Evolutionary conservation across 2,888 invertebrate genomes (phyloP).

Genomic region (Nineta flava): DNA sequence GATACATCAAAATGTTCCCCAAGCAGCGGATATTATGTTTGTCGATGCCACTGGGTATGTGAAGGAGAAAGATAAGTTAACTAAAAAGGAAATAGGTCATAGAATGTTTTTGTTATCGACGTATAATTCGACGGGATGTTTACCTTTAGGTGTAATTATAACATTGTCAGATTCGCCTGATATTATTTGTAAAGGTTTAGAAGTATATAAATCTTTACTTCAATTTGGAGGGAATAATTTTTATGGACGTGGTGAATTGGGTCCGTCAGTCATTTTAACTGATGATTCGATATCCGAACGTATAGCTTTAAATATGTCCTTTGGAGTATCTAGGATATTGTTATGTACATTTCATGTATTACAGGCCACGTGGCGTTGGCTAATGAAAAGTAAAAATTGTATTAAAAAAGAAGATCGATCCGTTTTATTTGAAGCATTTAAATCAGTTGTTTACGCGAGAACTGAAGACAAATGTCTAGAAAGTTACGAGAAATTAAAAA

Average conservation of each 20-base stretch:
- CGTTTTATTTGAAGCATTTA: background rate
- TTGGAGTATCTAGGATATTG: background rate
- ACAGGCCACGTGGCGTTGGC: background rate
- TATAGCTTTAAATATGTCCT: background rate
- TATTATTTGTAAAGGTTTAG: background rate
- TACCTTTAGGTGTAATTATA: slow-evolving; percentile 1
- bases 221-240: background rate
- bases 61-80: background rate
- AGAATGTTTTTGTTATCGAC: slow-evolving; percentile 2
- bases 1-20: background rate
- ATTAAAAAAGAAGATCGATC: slow-evolving; percentile 2
- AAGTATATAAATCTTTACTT: slow-evolving; percentile 1
- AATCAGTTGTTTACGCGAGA: background rate
- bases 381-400: background rate
- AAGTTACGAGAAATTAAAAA: background rate
- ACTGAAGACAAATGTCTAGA: background rate
- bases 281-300: background rate
- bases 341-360: background rate
- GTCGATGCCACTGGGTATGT: background rate
- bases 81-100: background rate
- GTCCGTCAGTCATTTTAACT: background rate
- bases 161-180: background rate
- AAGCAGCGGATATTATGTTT: background rate
- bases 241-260: slow-evolving; percentile 2
- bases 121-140: background rate